phyloP scores from a whole-genome alignment of 2,888 invertebrate genomes.

The Dicranocentrus wangi region DNA sequence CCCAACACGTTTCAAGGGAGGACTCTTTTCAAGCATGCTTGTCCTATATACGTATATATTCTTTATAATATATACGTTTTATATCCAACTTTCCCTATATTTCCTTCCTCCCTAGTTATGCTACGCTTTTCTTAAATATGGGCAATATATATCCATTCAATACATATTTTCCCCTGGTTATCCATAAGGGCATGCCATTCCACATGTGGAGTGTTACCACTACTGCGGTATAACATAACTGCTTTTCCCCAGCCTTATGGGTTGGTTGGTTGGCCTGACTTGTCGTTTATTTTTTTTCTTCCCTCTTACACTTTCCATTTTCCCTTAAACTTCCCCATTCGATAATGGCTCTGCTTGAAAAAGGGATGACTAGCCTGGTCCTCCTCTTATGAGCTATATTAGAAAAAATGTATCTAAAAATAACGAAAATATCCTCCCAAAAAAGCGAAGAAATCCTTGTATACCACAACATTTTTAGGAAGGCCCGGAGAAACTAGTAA shows the following conservation, averaged over 20 bases:
- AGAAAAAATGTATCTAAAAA: too few species aligned
- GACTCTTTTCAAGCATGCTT: too few species aligned
- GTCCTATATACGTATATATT: too few species aligned
- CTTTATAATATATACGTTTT: too few species aligned
- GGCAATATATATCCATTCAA: too few species aligned
- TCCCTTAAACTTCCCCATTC: slow-evolving; percentile 19
- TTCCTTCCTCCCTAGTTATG: not conserved
- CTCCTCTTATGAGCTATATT: not conserved
- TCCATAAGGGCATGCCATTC: too few species aligned
- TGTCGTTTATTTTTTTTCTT: slow-evolving; percentile 29
- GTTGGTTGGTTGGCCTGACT: slow-evolving; percentile 21
- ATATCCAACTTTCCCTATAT: too few species aligned
- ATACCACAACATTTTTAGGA: slow-evolving; percentile 5
- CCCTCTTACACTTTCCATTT: slow-evolving; percentile 28
- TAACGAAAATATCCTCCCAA: too few species aligned
- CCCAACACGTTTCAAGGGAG: slow-evolving; percentile 31
- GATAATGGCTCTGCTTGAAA: slow-evolving; percentile 22
- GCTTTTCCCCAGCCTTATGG: slow-evolving; percentile 6
- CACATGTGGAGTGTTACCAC: too few species aligned
- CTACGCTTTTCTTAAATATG: too few species aligned
- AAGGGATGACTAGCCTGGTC: slow-evolving; percentile 17
- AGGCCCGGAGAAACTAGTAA: slow-evolving; percentile 5
- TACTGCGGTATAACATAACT: not conserved
- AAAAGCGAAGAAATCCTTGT: too few species aligned
- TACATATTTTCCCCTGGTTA: not conserved